Base-by-base conservation (phyloP, 2,113 vertebrate genomes). In the Cryptomyrus ogoouensis region DNA sequence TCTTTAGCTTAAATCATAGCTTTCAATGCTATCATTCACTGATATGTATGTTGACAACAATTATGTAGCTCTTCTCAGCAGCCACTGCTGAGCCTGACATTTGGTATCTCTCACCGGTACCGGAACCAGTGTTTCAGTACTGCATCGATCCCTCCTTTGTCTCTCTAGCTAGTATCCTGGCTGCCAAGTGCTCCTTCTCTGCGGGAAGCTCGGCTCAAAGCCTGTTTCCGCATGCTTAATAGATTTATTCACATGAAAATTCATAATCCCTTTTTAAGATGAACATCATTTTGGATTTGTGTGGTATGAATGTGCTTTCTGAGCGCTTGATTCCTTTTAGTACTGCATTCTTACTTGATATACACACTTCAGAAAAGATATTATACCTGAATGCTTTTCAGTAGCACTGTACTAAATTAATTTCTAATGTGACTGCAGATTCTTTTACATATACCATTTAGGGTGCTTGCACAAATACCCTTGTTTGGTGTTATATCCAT, bases 181-280 rank as follows among this genome's bases (percentile, higher is more conserved):
- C 5, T 80, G 13, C 35, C 74, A 80, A 27, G 74, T 0, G 5
- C 24, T 50, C n/a, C 46, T 50, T 49, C 44, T 50, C 83, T 80
- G 74, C 35, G 35, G 74, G 74, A 80, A 17, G 74, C 74, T 77
- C 15, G 13, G 70, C 70, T 77, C 35, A 4, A 21, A 80, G 74
- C 74, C 31, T 5, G 74, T 80, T 80, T 80, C 74, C 35, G 5
- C 74, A 42, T 42, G 74, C 74, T 80, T 80, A 80, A 80, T 80
- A 42, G 74, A 80, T 42, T 80, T 42, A 80, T 42, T 80, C 74
- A 42, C 74, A 80, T 80, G 74, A 80, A 80, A 80, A 80, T 80
- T 80, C 74, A 17, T 80, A 42, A 39, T 80, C 74, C 74, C 74
- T 7, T 39, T 42, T 39, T 80, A 80, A 80, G 74, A 13, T 80